phyloP scores from a whole-genome alignment of 2,888 invertebrate genomes.

The Pilophorus perplexus region DNA sequence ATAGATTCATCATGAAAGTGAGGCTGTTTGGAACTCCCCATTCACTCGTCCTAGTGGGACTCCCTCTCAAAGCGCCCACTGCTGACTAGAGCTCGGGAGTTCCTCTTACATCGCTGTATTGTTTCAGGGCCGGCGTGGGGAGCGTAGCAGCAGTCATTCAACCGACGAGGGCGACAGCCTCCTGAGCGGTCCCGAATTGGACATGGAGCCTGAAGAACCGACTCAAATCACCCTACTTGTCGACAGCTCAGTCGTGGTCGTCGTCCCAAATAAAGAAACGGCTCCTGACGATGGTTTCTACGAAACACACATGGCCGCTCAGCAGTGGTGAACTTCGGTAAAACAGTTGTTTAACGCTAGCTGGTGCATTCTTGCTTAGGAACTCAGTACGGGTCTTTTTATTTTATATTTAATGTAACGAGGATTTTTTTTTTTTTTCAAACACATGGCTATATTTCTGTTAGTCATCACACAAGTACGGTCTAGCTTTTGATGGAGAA shows the following conservation, averaged over 20 bases:
- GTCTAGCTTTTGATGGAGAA: too few species aligned
- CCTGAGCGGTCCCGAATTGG: constrained; percentile 35
- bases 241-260: constrained; percentile 26
- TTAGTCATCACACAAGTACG: too few species aligned
- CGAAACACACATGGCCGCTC: constrained; percentile 27
- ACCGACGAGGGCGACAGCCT: constrained; percentile 41
- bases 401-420: neutral
- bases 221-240: constrained; percentile 38
- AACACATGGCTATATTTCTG: too few species aligned
- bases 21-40: too few species aligned
- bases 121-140: constrained; percentile 20
- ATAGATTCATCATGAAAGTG: too few species aligned
- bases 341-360: too few species aligned
- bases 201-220: constrained; percentile 36
- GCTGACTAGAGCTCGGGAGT: too few species aligned
- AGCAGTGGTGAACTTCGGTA: constrained; percentile 31
- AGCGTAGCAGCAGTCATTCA: constrained; percentile 29
- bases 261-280: constrained; percentile 24
- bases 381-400: too few species aligned
- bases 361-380: too few species aligned
- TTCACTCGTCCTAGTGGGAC: too few species aligned
- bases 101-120: too few species aligned
- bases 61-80: too few species aligned
- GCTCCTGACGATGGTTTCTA: constrained; percentile 39
- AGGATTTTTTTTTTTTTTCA: neutral